These are phyloP conservation scores for Gnathonemus echidnorhynchus DNA, from an alignment of 2,113 vertebrate species.

Conservation along the genomic window DNA sequence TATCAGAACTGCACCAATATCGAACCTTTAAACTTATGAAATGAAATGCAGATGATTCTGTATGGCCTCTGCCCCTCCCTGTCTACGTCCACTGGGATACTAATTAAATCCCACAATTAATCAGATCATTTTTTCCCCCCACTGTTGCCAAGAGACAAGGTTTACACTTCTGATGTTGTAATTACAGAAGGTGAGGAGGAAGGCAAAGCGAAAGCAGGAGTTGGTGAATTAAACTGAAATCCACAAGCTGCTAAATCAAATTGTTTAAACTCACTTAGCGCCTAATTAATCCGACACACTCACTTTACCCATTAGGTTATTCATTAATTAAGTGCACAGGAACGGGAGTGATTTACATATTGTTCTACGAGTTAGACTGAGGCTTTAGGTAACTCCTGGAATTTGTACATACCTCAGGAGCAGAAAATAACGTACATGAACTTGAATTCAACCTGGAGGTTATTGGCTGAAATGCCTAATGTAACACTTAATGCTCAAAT, in stretches of 20 bases:
- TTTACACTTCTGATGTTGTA: conserved; percentile 44
- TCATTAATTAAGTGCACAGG: conserved; percentile 48
- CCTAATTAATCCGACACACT: conserved; percentile 42
- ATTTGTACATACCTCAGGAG: not conserved
- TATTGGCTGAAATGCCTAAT: not conserved
- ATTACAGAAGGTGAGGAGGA: conserved; percentile 39
- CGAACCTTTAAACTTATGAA: not conserved
- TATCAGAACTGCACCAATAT: not conserved
- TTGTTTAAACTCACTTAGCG: conserved; percentile 60
- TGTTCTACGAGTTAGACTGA: conserved; percentile 22
- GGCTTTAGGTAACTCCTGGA: not conserved
- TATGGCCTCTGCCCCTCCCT: not conserved
- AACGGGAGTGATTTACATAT: conserved; percentile 15
- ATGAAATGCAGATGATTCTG: not conserved
- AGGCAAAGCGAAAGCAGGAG: conserved; percentile 22
- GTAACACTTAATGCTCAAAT: not conserved
- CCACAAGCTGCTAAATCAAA: conserved; percentile 44
- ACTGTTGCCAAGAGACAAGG: conserved; percentile 44
- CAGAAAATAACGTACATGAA: not conserved
- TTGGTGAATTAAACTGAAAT: conserved; percentile 50
- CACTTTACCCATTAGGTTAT: conserved; percentile 30
- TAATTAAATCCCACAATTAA: conserved; percentile 39
- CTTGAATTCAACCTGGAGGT: not conserved
- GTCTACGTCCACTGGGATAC: conserved; percentile 21
- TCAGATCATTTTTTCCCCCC: conserved; percentile 41